Evolutionary conservation across 1,140 invertebrate genomes (phyloP).

Genomic region (Bradysia coprophila): DNA sequence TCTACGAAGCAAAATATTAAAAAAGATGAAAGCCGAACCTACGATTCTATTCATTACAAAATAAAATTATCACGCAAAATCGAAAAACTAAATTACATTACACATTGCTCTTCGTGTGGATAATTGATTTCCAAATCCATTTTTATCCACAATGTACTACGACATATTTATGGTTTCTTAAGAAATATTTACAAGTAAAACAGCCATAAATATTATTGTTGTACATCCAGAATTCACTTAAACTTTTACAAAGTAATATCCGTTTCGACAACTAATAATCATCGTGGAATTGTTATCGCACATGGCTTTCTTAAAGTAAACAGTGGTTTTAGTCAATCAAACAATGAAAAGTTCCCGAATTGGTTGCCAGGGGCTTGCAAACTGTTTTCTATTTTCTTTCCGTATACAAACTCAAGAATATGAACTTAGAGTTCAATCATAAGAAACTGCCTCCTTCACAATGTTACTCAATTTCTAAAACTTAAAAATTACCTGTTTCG

Average conservation of each 20-base stretch:
- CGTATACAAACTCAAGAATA: not conserved
- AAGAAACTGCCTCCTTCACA: not conserved
- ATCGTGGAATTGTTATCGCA: not conserved
- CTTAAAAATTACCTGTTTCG: too few species aligned
- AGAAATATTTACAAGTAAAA: too few species aligned
- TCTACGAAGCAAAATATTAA: too few species aligned
- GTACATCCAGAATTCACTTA: not conserved
- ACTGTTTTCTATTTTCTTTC: not conserved
- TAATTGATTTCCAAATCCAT: too few species aligned
- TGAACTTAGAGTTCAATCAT: not conserved
- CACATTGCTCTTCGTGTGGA: too few species aligned
- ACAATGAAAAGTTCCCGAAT: not conserved
- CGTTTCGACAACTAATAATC: not conserved
- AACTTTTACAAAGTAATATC: not conserved
- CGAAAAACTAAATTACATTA: too few species aligned
- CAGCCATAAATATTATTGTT: too few species aligned
- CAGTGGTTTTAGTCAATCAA: not conserved
- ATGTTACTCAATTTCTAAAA: not conserved
- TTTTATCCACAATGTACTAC: too few species aligned
- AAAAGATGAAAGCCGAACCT: too few species aligned
- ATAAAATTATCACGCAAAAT: too few species aligned
- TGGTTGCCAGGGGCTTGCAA: not conserved
- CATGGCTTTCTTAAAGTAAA: not conserved
- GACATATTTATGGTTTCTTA: too few species aligned
- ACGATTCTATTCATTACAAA: too few species aligned